Evolutionary conservation across 1,140 invertebrate genomes (phyloP).

Genomic region (Cotesia chilonis): DNA sequence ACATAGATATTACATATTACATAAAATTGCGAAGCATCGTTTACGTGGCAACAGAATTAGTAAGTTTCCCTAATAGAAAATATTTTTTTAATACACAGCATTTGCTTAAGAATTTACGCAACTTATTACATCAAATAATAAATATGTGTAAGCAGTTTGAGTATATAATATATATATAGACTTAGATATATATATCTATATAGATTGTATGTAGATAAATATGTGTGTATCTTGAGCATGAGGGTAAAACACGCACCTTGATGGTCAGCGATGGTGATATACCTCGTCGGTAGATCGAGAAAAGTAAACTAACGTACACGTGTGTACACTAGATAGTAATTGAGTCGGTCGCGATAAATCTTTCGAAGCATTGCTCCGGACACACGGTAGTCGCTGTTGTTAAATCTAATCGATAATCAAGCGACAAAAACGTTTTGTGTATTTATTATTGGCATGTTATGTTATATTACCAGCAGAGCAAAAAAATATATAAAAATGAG

Average conservation of each 20-base stretch:
- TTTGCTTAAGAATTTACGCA: constrained; percentile 13
- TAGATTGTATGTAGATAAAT: too few species aligned
- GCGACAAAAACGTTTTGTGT: constrained; percentile 20
- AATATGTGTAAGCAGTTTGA: too few species aligned
- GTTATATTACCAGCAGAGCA: neutral
- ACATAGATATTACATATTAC: too few species aligned
- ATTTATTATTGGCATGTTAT: neutral
- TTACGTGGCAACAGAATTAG: neutral
- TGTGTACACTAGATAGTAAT: too few species aligned
- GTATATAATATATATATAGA: too few species aligned
- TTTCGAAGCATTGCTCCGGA: neutral
- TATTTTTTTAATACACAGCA: constrained; percentile 12
- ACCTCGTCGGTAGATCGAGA: neutral
- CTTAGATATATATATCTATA: too few species aligned
- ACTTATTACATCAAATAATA: neutral
- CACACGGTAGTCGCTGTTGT: constrained; percentile 6
- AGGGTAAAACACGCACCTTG: constrained; percentile 25
- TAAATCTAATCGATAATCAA: constrained; percentile 25
- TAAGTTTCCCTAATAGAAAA: neutral
- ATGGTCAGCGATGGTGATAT: constrained; percentile 25
- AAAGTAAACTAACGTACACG: neutral
- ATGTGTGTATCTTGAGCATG: constrained; percentile 4
- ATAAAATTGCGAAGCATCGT: too few species aligned
- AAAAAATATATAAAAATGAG: constrained; percentile 28
- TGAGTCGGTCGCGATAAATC: constrained; percentile 6